Evolutionary conservation across 2,113 vertebrate genomes (phyloP).

Genomic region (Motacilla tschutschensis): DNA sequence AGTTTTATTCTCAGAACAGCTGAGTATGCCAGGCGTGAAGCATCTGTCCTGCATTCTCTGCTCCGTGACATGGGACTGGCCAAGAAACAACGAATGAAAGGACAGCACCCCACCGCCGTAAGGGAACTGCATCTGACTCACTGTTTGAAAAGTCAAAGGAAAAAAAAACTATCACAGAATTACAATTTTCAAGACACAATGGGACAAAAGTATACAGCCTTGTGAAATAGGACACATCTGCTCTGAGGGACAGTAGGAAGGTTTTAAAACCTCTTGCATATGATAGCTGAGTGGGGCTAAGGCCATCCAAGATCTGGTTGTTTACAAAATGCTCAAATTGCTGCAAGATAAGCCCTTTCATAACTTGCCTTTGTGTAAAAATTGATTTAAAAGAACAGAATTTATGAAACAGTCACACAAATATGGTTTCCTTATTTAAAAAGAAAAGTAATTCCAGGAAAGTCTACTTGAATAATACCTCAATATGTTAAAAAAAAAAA

Average conservation of each 20-base stretch:
- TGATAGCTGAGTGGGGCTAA: neutral
- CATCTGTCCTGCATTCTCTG: constrained; percentile 61
- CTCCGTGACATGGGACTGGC: constrained; percentile 1
- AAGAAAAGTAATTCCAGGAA: neutral
- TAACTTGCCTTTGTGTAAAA: neutral
- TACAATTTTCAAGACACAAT: neutral
- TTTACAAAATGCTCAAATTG: constrained; percentile 1
- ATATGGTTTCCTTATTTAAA: neutral
- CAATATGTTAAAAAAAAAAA: neutral
- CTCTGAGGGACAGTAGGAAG: neutral
- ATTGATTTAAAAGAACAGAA: neutral
- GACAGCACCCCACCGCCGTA: neutral
- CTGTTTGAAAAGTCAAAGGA: neutral
- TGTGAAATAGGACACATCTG: neutral
- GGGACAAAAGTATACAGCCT: neutral
- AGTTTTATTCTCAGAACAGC: constrained; percentile 67
- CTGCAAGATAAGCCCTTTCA: neutral
- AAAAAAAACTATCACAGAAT: neutral
- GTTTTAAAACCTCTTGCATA: neutral
- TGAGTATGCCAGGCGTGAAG: constrained; percentile 60
- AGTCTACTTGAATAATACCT: neutral
- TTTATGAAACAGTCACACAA: neutral
- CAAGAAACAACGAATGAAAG: neutral
- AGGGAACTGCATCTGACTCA: neutral
- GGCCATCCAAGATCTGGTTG: neutral